phyloP scores from a whole-genome alignment of 2,888 invertebrate species.

The Cephalotes varians region DNA sequence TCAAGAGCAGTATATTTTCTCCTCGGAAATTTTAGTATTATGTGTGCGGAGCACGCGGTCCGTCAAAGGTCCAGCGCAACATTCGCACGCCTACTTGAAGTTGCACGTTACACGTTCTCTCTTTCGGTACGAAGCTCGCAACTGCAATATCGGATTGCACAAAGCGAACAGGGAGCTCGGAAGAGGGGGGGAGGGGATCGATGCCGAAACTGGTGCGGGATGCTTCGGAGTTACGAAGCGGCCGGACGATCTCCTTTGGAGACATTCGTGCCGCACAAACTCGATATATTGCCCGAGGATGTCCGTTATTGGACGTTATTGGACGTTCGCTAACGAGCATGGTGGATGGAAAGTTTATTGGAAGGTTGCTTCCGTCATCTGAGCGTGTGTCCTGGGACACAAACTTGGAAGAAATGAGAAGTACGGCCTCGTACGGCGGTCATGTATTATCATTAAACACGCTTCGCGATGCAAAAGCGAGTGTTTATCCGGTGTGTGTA shows the following conservation, averaged over 20 bases:
- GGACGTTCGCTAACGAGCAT: constrained; percentile 79
- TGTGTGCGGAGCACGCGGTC: constrained; percentile 56
- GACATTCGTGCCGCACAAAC: constrained; percentile 72
- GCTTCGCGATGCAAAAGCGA: constrained; percentile 37
- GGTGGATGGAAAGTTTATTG: constrained; percentile 77
- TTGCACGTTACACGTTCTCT: constrained; percentile 49
- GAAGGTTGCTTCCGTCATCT: constrained; percentile 61
- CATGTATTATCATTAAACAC: constrained; percentile 33
- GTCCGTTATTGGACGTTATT: constrained; percentile 78
- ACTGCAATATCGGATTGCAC: constrained; percentile 68
- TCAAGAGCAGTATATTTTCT: constrained; percentile 57
- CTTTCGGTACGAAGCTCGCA: constrained; percentile 57
- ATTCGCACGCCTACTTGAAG: constrained; percentile 58
- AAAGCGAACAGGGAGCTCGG: constrained; percentile 67
- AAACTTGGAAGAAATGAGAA: constrained; percentile 52
- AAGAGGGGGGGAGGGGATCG: constrained; percentile 63
- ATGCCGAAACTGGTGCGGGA: constrained; percentile 64
- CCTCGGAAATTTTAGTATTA: constrained; percentile 58
- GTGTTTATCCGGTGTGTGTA: not conserved
- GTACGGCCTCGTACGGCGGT: not conserved
- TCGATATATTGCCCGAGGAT: constrained; percentile 76
- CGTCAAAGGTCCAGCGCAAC: constrained; percentile 65
- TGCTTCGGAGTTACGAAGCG: constrained; percentile 66
- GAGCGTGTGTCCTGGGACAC: constrained; percentile 23
- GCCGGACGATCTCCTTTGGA: constrained; percentile 64